Conservation (phyloP, 1,140 invertebrate species). For the Heliconius melpomene region DNA sequence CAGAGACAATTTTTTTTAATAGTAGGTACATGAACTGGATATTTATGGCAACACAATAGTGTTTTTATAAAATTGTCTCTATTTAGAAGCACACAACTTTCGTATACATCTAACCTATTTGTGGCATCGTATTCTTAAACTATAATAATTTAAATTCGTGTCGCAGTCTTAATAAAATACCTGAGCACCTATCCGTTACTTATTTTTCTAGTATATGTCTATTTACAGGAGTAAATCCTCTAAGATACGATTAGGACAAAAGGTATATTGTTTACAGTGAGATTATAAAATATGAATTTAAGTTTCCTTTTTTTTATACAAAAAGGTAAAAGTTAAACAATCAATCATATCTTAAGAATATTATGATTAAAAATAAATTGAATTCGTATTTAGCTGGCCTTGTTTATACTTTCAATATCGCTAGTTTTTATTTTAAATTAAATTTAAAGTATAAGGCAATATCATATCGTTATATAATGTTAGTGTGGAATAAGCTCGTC, state of each 20-base stretch:
- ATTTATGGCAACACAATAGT: neutral
- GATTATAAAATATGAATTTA: too few species aligned
- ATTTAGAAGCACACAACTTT: neutral
- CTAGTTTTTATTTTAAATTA: neutral
- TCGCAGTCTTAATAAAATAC: slow-evolving; percentile 71
- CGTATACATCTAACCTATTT: slow-evolving; percentile 31
- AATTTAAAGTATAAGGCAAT: neutral
- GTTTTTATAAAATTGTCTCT: neutral
- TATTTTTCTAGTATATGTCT: slow-evolving; percentile 39
- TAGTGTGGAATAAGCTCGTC: neutral
- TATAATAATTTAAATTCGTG: slow-evolving; percentile 78
- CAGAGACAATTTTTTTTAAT: neutral
- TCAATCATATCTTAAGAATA: too few species aligned
- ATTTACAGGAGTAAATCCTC: slow-evolving; percentile 35
- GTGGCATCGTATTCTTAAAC: slow-evolving; percentile 50
- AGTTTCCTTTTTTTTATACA: too few species aligned
- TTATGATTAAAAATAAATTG: too few species aligned
- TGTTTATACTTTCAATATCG: too few species aligned
- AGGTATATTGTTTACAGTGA: neutral
- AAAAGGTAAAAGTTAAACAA: too few species aligned
- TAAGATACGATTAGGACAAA: neutral
- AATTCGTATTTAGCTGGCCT: too few species aligned
- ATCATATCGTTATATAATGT: neutral
- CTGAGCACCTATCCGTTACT: slow-evolving; percentile 70
- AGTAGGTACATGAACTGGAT: neutral